Conservation (phyloP, 2,888 invertebrate species). For the Philhelius pedissequus region DNA sequence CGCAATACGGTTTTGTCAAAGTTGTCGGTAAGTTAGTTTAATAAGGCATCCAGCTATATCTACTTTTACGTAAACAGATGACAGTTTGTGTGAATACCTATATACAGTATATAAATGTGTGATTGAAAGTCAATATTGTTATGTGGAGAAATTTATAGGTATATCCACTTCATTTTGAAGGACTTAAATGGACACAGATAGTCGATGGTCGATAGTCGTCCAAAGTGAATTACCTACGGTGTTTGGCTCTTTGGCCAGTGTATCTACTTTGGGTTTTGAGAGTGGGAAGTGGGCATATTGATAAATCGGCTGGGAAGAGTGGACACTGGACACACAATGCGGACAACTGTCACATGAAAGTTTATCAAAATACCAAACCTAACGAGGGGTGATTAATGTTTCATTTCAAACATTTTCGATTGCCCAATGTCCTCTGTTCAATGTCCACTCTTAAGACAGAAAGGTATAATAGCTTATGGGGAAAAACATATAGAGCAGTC, state of each 20-base stretch:
- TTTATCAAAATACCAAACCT: conserved; percentile 58
- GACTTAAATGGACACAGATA: not conserved
- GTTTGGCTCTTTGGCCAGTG: not conserved
- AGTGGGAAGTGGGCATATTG: not conserved
- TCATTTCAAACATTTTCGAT: conserved; percentile 45
- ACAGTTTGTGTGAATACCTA: not conserved
- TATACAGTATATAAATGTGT: not conserved
- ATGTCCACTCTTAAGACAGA: not conserved
- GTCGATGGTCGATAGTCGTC: not conserved
- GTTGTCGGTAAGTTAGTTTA: conserved; percentile 92
- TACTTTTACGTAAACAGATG: not conserved
- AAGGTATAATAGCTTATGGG: not conserved
- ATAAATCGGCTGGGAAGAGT: not conserved
- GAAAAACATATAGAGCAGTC: not conserved
- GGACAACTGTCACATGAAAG: conserved; percentile 55
- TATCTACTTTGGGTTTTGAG: too few relatives aligned
- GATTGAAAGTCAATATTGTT: conserved; percentile 45
- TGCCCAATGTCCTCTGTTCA: not conserved
- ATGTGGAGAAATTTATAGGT: not conserved
- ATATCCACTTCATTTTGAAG: conserved; percentile 24
- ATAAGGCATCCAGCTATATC: not conserved
- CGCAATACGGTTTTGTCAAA: conserved; percentile 94
- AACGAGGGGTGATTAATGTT: conserved; percentile 68
- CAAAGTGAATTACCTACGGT: conserved; percentile 17
- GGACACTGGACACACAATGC: not conserved